phyloP scores from a whole-genome alignment of 2,113 vertebrate genomes.

The Mustela lutreola region DNA sequence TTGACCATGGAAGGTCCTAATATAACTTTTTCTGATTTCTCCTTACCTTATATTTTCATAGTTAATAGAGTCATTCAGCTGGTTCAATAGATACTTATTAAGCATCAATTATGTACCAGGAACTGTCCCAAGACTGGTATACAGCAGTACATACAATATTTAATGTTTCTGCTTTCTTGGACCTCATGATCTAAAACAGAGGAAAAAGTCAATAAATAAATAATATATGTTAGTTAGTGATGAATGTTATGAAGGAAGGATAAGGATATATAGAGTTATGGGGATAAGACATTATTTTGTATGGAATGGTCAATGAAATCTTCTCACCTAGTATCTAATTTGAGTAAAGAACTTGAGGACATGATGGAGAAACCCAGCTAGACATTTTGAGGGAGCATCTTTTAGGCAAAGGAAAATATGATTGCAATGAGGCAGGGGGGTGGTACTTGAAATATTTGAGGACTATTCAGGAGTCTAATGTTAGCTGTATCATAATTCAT shows the following conservation, averaged over 20 bases:
- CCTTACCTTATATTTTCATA: constrained; percentile 24
- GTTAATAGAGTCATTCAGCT: not conserved
- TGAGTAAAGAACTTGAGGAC: not conserved
- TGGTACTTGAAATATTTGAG: not conserved
- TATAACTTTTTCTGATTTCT: not conserved
- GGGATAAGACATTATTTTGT: not conserved
- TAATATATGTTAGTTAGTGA: not conserved
- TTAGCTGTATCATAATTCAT: not conserved
- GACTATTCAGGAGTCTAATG: not conserved
- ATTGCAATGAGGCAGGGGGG: not conserved
- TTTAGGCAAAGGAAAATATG: not conserved
- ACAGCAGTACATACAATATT: not conserved
- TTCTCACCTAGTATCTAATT: not conserved
- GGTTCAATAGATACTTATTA: not conserved
- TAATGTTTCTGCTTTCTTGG: not conserved
- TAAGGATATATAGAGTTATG: not conserved
- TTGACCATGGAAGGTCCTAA: not conserved
- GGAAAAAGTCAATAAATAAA: not conserved
- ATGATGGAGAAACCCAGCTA: not conserved
- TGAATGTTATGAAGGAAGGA: not conserved
- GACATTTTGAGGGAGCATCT: not conserved
- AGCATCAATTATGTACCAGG: not conserved
- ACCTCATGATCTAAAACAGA: not conserved
- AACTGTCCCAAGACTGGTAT: not conserved
- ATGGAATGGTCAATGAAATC: not conserved